Conservation (phyloP, 2,113 vertebrate species). For the Lamprotornis superbus region DNA sequence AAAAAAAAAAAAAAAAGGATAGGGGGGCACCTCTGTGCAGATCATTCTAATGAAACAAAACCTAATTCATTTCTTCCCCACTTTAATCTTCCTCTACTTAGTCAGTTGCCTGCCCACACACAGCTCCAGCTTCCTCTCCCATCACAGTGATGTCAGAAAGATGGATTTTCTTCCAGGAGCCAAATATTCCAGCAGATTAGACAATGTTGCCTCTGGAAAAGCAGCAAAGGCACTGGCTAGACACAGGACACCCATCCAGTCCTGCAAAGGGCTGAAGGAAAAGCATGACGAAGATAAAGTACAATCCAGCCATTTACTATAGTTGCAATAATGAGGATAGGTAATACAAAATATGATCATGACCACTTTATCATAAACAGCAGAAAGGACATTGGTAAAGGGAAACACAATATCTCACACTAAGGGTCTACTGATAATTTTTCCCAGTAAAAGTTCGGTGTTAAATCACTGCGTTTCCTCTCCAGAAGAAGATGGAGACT, state of each 20-base stretch:
- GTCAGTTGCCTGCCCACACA: slow-evolving; percentile 26
- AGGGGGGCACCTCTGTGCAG: neutral
- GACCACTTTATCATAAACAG: neutral
- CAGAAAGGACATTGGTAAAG: neutral
- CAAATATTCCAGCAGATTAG: slow-evolving; percentile 40
- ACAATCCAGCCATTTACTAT: neutral
- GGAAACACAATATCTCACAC: neutral
- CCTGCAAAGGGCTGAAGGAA: neutral
- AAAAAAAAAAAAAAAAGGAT: neutral
- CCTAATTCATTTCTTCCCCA: slow-evolving; percentile 13
- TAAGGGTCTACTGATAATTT: neutral
- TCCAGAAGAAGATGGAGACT: neutral
- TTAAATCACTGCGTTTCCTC: neutral
- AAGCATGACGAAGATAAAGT: neutral
- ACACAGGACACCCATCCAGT: neutral
- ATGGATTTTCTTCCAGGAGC: slow-evolving; percentile 24
- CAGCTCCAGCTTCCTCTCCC: slow-evolving; percentile 3
- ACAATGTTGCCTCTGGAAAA: neutral
- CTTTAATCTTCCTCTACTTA: slow-evolving; percentile 25
- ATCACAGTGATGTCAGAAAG: slow-evolving; percentile 24
- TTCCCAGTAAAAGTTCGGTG: neutral
- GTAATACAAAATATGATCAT: fast-evolving
- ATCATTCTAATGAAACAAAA: slow-evolving; percentile 16
- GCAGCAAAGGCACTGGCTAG: neutral
- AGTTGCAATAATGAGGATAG: neutral